Evolutionary conservation across 2,888 invertebrate species (phyloP).

Genomic region (Agrotis segetum): DNA sequence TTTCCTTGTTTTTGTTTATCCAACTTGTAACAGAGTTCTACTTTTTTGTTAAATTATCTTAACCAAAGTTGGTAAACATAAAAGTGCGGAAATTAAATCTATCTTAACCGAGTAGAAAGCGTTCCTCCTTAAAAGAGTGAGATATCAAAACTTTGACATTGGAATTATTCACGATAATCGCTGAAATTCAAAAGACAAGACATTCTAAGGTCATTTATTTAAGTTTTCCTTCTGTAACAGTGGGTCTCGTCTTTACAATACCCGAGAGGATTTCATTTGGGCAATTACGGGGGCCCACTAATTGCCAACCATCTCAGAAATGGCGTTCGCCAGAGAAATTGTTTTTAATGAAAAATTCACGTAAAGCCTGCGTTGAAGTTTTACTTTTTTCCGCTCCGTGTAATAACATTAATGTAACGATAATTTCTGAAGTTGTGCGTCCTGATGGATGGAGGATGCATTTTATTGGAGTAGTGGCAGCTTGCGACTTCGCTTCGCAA

Average conservation of each 20-base stretch:
- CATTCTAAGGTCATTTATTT: slow-evolving; percentile 72
- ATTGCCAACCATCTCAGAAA: slow-evolving; percentile 79
- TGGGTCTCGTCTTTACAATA: slow-evolving; percentile 67
- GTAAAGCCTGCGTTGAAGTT: slow-evolving; percentile 66
- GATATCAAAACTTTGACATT: slow-evolving; percentile 62
- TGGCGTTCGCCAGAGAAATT: slow-evolving; percentile 76
- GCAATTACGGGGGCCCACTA: slow-evolving; percentile 78
- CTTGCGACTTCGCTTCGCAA: slow-evolving; percentile 41
- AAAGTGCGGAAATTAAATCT: slow-evolving; percentile 16
- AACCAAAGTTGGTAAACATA: neutral
- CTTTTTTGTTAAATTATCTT: neutral
- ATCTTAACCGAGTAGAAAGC: slow-evolving; percentile 1
- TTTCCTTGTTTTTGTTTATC: slow-evolving; percentile 9
- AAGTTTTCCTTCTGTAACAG: slow-evolving; percentile 69
- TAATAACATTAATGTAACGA: slow-evolving; percentile 66
- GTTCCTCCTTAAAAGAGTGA: slow-evolving; percentile 47
- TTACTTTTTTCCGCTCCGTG: slow-evolving; percentile 65
- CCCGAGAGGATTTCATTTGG: slow-evolving; percentile 75
- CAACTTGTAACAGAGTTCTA: slow-evolving; percentile 8
- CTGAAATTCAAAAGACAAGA: slow-evolving; percentile 67
- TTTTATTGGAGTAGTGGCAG: slow-evolving; percentile 60
- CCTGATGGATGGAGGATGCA: slow-evolving; percentile 62
- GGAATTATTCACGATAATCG: slow-evolving; percentile 67
- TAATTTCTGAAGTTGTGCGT: slow-evolving; percentile 54
- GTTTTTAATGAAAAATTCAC: slow-evolving; percentile 83